Conservation (phyloP, 2,797 vertebrate species). For the Mormyrops boulengeri region DNA sequence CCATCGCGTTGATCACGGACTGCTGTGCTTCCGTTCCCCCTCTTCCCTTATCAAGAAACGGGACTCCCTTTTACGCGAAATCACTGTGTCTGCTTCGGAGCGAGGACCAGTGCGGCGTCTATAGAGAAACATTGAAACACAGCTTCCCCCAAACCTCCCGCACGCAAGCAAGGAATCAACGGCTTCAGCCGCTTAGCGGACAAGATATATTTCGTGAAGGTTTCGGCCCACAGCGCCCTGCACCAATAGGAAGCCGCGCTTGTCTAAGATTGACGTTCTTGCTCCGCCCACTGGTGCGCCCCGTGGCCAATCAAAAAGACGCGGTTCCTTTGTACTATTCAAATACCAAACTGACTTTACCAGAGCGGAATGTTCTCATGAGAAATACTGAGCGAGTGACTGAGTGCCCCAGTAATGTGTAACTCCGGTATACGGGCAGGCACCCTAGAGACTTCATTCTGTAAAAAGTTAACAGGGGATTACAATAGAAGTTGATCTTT, state of each 20-base stretch:
- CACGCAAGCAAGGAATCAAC: slow-evolving; percentile 67
- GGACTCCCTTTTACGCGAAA: slow-evolving; percentile 41
- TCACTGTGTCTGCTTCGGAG: slow-evolving; percentile 37
- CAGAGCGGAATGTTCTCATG: slow-evolving; percentile 50
- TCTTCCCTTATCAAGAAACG: slow-evolving; percentile 42
- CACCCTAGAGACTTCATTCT: background rate
- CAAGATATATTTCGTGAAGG: slow-evolving; percentile 47
- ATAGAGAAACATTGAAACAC: slow-evolving; percentile 58
- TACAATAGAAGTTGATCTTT: background rate
- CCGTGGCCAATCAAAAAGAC: slow-evolving; percentile 71
- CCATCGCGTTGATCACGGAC: slow-evolving; percentile 62
- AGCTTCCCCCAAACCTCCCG: slow-evolving; percentile 59
- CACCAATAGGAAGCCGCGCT: slow-evolving; percentile 32
- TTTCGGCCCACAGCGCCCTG: background rate
- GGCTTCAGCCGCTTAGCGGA: slow-evolving; percentile 46
- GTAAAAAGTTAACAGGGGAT: background rate
- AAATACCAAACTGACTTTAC: slow-evolving; percentile 61
- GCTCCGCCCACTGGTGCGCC: slow-evolving; percentile 57
- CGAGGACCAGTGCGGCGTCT: slow-evolving; percentile 49
- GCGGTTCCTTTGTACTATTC: slow-evolving; percentile 80
- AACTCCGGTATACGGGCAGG: background rate
- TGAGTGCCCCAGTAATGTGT: background rate
- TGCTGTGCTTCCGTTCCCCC: slow-evolving; percentile 37
- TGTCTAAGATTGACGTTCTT: slow-evolving; percentile 25
- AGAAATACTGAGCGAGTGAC: slow-evolving; percentile 21